Evolutionary conservation across 2,888 invertebrate genomes (phyloP).

Genomic region (Masnerella sp.): DNA sequence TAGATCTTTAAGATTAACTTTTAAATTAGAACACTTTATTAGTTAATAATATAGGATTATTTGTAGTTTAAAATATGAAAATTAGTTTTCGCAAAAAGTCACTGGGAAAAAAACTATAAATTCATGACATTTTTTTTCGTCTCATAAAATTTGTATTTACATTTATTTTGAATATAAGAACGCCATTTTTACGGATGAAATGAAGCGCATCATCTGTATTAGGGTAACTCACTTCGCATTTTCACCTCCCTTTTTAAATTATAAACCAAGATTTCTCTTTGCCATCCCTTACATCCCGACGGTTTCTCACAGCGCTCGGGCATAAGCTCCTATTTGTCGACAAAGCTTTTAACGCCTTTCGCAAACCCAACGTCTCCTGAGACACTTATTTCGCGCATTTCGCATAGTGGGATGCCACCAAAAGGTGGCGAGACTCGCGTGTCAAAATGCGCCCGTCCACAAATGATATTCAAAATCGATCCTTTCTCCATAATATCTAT

Average conservation of each 20-base stretch:
- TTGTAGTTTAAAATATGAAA: too few relatives aligned
- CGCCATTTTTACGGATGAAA: not conserved
- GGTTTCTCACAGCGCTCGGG: slow-evolving; percentile 28
- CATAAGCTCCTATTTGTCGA: slow-evolving; percentile 47
- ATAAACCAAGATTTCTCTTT: slow-evolving; percentile 42
- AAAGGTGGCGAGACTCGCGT: slow-evolving; percentile 16
- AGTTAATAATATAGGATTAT: too few relatives aligned
- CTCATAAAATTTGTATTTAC: not conserved
- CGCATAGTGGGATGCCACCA: slow-evolving; percentile 20
- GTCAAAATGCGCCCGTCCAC: slow-evolving; percentile 6
- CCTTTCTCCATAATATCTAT: too few relatives aligned
- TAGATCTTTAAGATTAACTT: too few relatives aligned
- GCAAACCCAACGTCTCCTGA: slow-evolving; percentile 25
- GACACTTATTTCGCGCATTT: slow-evolving; percentile 33
- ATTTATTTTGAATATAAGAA: slow-evolving; percentile 4
- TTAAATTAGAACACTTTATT: too few relatives aligned
- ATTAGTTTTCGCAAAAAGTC: too few relatives aligned
- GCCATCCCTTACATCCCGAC: slow-evolving; percentile 22
- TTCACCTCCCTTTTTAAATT: slow-evolving; percentile 31
- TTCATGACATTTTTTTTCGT: too few relatives aligned
- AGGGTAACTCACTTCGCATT: slow-evolving; percentile 16
- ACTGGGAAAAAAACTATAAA: too few relatives aligned
- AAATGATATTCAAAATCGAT: too few relatives aligned
- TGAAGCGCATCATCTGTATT: slow-evolving; percentile 20
- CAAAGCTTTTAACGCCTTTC: slow-evolving; percentile 44